These are phyloP conservation scores for Smutsia gigantea DNA, from an alignment of 2,797 vertebrate species.

Conservation along the genomic window DNA sequence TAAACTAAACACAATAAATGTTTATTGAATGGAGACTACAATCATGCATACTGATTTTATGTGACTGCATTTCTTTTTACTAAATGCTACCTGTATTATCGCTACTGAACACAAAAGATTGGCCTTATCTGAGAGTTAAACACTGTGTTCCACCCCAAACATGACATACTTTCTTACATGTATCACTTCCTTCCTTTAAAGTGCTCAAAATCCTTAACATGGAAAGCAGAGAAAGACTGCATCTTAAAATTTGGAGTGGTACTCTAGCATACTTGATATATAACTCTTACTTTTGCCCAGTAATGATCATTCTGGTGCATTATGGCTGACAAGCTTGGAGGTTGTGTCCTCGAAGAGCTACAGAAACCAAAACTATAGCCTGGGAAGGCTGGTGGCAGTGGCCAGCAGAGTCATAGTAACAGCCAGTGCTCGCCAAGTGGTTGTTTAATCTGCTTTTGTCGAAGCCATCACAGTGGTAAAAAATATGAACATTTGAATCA, in stretches of 20 bases:
- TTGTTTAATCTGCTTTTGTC: neutral
- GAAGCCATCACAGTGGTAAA: neutral
- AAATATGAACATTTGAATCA: neutral
- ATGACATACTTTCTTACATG: neutral
- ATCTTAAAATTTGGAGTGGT: neutral
- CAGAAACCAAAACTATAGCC: neutral
- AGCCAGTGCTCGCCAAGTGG: neutral
- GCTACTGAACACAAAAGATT: neutral
- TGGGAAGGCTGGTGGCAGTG: neutral
- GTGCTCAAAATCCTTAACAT: neutral
- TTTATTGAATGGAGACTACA: neutral
- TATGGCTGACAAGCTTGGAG: neutral
- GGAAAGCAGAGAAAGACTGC: neutral
- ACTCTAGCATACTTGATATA: neutral
- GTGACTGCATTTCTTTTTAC: neutral
- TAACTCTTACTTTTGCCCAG: neutral
- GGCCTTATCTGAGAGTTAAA: neutral
- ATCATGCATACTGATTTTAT: neutral
- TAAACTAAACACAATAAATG: neutral
- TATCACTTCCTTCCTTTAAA: neutral
- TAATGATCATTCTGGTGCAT: neutral
- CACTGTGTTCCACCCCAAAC: neutral
- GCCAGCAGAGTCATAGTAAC: neutral
- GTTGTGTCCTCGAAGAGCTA: neutral
- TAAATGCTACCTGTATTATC: neutral